Base-by-base conservation (phyloP, 2,888 invertebrate genomes). In the Hirtodrosophila cameraria region DNA sequence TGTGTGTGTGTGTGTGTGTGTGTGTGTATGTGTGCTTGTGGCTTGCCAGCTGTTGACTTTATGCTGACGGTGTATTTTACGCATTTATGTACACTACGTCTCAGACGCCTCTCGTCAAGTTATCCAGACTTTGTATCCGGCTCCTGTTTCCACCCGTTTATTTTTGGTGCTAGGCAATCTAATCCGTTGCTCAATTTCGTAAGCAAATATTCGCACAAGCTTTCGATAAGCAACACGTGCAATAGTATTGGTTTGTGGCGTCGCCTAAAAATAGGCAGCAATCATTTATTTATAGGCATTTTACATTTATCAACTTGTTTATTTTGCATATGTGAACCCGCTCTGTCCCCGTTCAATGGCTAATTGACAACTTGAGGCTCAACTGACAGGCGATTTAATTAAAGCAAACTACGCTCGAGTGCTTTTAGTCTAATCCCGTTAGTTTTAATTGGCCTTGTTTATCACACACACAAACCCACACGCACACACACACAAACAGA, bases 401-500 rank as follows among this genome's bases (percentile, higher is more conserved):
- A 78, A 43, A 46, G 59, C 52, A 63, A 69, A 76, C 65, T 80
- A 65, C 68, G 77, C 84, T 77, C 81, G 77, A 84, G 81, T 83
- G 66, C 77, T 77, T 49, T 55, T 65, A 60, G 58, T 45, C 61
- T 78, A 82, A 81, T 78, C 84, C 77, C 63, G 75, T 82, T 86
- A 68, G 75, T 73, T 86, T 75, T 84, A 82, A 86, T 82, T 82
- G 81, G 64, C 31, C 65, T 65, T 77, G 77, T 80, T 80, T 76
- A 79, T 76, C 84, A 45, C 36, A 38, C 39, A 64, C 45, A 55
- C 38, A 54, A 20, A 49, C 52, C 45, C 39, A 39, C 41, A 65
- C 11, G 42, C 15, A 49, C 35, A 36, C 30, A 63, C 27, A 36
- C 8, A 54, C n/a, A 30, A 13, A 30, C 2, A 36, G 8, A 25